Conservation (phyloP, 2,113 vertebrate species). For the Cyanistes caeruleus region DNA sequence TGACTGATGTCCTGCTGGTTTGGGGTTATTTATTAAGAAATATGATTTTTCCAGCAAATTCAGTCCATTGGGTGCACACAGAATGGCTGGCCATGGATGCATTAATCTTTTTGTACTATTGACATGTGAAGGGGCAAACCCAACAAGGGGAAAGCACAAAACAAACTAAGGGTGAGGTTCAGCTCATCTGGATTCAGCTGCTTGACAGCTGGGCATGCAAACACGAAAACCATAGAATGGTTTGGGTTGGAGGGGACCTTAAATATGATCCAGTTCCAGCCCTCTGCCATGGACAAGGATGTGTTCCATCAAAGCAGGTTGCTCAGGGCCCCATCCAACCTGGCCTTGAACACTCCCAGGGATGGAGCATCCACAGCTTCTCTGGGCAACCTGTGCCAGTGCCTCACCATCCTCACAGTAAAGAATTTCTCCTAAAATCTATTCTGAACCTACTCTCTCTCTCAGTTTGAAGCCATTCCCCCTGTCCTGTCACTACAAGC, state of each 20-base stretch:
- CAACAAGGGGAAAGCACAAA: neutral
- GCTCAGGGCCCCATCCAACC: neutral
- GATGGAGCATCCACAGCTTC: neutral
- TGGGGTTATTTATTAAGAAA: neutral
- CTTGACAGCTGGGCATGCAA: neutral
- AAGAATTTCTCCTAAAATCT: neutral
- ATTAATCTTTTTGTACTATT: neutral
- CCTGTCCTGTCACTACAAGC: neutral
- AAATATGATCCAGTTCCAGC: neutral
- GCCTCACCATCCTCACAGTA: neutral
- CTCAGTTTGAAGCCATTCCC: neutral
- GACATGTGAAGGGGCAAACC: neutral
- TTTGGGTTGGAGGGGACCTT: neutral
- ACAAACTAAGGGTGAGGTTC: neutral
- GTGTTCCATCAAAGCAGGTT: neutral
- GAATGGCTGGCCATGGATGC: neutral
- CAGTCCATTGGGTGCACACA: fast-evolving
- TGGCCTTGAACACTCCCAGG: neutral
- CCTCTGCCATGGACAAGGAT: neutral
- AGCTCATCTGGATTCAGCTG: neutral
- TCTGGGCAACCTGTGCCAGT: neutral
- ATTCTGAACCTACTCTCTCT: neutral
- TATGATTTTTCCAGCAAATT: neutral
- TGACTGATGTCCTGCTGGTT: neutral
- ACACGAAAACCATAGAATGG: neutral